Base-by-base conservation (phyloP, 2,113 vertebrate species). In the Bagarius yarrelli region DNA sequence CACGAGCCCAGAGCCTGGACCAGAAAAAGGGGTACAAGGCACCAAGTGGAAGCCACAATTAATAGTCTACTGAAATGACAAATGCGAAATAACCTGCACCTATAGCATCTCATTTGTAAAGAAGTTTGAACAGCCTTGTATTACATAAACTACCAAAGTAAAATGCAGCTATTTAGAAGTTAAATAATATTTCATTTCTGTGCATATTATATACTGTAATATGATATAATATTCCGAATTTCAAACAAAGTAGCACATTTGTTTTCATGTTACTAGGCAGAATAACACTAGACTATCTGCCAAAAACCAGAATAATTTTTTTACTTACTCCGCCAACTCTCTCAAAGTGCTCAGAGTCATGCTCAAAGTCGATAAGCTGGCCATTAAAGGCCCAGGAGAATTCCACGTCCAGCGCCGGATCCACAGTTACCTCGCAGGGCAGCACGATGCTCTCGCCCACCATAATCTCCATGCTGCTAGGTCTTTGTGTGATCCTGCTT, bases 361-460 rank as follows among this genome's bases (percentile, higher is more conserved):
- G 91, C 88, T 92, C 93, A 91, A 98, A 95, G 89, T 97, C 93
- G 0, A 96, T 91, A 83, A 94, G 93, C 50, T 88, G 94, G 18
- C 96, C 95, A 3, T 98, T 98, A 90, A 97, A 96, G 84, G 95
- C 97, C 97, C 97, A 98, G 18, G 94, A 95, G 91, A 98, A 98
- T 80, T 90, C 93, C 81, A 95, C 94, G 77, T 94, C 95, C 89
- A 98, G 90, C 15, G 94, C 87, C 8, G 96, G 96, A 88, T 98
- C 96, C 0, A 93, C 94, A 79, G 94, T 92, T 60, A 96, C 95
- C 93, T 98, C 96, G 92, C 97, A 98, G 53, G 96, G 96, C 85
- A 98, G 81, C 84, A 98, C 93, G 0, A 97, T 90, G 2, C 97
- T 98, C 89, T 98, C 97, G 30, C 97, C 97, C 50, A 98, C 96